phyloP scores from a whole-genome alignment of 2,113 vertebrate genomes.

The Pseudolaguvia tuberculata region DNA sequence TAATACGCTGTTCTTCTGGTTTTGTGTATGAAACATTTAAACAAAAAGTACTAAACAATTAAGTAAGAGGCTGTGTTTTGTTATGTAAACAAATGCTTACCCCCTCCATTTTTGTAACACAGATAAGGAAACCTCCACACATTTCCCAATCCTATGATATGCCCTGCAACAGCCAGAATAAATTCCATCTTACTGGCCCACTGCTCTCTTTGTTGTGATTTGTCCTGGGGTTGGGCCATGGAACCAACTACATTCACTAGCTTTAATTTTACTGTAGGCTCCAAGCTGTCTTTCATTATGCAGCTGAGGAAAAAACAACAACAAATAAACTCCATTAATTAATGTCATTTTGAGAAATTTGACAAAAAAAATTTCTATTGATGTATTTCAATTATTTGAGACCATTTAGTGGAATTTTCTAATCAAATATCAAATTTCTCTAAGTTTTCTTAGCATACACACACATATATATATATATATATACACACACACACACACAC shows the following conservation, averaged over 20 bases:
- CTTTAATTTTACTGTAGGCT: constrained; percentile 35
- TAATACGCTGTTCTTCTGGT: not conserved
- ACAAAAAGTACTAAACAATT: not conserved
- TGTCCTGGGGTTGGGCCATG: constrained; percentile 27
- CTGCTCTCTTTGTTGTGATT: constrained; percentile 57
- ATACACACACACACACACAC: not conserved
- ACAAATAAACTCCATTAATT: not conserved
- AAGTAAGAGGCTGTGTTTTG: not conserved
- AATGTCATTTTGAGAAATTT: too few relatives aligned
- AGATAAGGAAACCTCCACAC: constrained; percentile 75
- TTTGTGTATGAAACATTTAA: not conserved
- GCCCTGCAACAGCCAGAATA: constrained; percentile 65
- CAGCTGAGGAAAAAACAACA: constrained; percentile 7
- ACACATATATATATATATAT: not conserved
- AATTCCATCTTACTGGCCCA: constrained; percentile 68
- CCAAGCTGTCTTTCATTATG: constrained; percentile 45
- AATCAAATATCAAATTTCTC: not conserved
- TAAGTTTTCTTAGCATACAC: not conserved
- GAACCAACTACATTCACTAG: constrained; percentile 21
- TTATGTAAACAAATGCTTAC: constrained; percentile 45
- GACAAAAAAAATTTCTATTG: not conserved
- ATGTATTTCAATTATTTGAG: not conserved
- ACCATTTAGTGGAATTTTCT: too few relatives aligned
- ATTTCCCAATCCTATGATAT: constrained; percentile 69
- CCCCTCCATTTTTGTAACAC: constrained; percentile 75